Evolutionary conservation across 2,113 vertebrate species (phyloP).

Genomic region (Ctenomys sociabilis): DNA sequence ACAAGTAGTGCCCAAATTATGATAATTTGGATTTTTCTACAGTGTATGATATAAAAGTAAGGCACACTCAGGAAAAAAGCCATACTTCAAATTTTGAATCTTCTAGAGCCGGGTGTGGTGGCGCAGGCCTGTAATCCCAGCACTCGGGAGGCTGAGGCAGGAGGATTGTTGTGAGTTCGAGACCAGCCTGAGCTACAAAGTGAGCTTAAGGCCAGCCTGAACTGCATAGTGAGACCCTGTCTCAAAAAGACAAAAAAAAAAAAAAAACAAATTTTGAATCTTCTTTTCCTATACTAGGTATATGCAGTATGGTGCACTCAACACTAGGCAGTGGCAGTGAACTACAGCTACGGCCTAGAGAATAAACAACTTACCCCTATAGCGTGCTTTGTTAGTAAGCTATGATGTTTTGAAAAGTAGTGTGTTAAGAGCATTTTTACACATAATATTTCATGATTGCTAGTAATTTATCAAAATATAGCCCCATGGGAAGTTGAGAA

Average conservation of each 20-base stretch:
- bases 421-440: background rate
- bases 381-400: background rate
- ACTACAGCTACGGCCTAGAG: background rate
- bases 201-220: no score
- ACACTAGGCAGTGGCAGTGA: background rate
- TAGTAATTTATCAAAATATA: background rate
- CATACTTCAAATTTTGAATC: background rate
- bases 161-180: no score
- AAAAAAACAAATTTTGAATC: background rate
- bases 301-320: no score
- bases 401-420: background rate
- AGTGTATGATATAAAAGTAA: background rate
- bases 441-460: background rate
- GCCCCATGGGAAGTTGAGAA: no score
- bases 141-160: no score
- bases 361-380: background rate
- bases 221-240: no score
- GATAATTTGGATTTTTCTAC: background rate
- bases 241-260: no score
- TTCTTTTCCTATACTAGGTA: background rate
- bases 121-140: no score
- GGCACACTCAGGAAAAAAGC: background rate
- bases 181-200: no score
- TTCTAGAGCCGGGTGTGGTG: no score
- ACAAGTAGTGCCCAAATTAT: background rate